Base-by-base conservation (phyloP, 2,797 vertebrate genomes). In the Sardinella longiceps region DNA sequence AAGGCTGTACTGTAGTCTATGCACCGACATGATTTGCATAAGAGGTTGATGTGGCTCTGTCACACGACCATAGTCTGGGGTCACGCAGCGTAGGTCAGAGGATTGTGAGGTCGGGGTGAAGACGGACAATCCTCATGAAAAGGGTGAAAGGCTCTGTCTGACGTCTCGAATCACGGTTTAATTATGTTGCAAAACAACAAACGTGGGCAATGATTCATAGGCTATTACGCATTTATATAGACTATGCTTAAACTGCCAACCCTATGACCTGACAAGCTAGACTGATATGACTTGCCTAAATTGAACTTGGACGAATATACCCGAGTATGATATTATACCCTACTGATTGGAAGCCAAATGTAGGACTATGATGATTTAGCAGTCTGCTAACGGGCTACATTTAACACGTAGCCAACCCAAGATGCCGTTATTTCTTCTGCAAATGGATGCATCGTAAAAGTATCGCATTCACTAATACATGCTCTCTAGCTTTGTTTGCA, bases 391-490 rank as follows among this genome's bases (percentile, higher is more conserved):
- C 70, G 23, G 70, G 70, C 70, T 77, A 77, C 70, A 77, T 77
- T 77, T 43, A 77, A 77, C 70, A 77, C 70, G 70, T 77, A 77
- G 70, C 70, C 85, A 91, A 91, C 90, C 90, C 45, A 25, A 80
- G 84, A 88, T 53, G 84, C 81, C 86, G 83, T 87, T 82, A 84
- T 60, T 85, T 83, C 46, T 80, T 84, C 88, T 84, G 87, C 88
- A 85, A 84, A 90, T 90, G 37, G 33, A 43, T 77, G 37, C 70
- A 43, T 77, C 70, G 33, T 43, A 77, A 77, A 77, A 43, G 20
- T 23, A 43, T 39, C 15, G 5, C 37, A 20, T 77, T 43, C 23
- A 7, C 33, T 37, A 23, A 77, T 77, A 77, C 6, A 77, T 77
- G 37, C 6, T 20, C 15, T 43, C 37, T 39, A 43, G 33, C 70